phyloP scores from a whole-genome alignment of 1,140 invertebrate genomes.

The Zophobas atratus region DNA sequence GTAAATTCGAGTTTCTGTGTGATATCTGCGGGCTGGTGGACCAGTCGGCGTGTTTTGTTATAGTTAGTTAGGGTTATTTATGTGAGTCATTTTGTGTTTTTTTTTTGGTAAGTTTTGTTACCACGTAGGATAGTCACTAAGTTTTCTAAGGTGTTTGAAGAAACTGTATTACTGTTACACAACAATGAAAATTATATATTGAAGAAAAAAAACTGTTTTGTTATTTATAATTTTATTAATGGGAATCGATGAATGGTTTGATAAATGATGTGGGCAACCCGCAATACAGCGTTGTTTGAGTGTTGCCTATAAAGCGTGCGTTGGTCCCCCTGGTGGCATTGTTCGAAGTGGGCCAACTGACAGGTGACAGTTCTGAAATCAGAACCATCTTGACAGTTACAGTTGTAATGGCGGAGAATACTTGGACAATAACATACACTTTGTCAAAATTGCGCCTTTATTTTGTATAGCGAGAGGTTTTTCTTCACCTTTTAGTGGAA shows the following conservation, averaged over 20 bases:
- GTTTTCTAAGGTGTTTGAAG: constrained; percentile 23
- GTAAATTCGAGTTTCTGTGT: constrained; percentile 39
- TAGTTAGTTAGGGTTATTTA: constrained; percentile 11
- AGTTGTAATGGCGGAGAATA: constrained; percentile 66
- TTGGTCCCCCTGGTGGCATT: constrained; percentile 1
- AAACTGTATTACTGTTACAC: constrained; percentile 6
- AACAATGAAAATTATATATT: constrained; percentile 8
- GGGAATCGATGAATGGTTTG: neutral
- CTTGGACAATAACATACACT: constrained; percentile 66
- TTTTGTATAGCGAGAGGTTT: constrained; percentile 54
- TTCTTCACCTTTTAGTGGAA: neutral
- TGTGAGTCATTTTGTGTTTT: constrained; percentile 3
- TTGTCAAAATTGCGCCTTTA: constrained; percentile 56
- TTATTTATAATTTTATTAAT: neutral
- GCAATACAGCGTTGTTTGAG: neutral
- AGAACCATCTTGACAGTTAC: constrained; percentile 52
- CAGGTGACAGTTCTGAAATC: constrained; percentile 46
- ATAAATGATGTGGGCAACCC: neutral
- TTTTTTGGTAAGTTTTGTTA: constrained; percentile 37
- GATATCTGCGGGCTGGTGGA: constrained; percentile 33
- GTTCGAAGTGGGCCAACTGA: neutral
- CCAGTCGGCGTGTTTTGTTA: neutral
- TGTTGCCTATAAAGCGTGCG: neutral
- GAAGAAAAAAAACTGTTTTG: neutral
- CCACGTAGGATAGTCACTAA: constrained; percentile 6